Evolutionary conservation across 2,113 vertebrate species (phyloP).

Genomic region (Verasper variegatus): DNA sequence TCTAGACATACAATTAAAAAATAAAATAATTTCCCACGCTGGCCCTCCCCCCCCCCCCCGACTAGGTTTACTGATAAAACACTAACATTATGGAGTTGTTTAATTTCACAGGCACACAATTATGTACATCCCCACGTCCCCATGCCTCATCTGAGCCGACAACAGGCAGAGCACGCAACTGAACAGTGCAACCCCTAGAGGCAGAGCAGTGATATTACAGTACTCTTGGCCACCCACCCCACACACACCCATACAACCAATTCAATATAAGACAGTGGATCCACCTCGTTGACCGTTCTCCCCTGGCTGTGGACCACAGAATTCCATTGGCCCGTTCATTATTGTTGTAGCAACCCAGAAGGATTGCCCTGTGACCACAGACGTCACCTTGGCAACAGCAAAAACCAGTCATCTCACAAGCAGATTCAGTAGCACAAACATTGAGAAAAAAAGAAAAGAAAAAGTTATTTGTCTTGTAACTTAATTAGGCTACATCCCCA

Average conservation of each 20-base stretch:
- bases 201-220: constrained; percentile 69
- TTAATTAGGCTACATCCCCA: constrained; percentile 69
- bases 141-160: constrained; percentile 63
- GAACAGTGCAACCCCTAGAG: constrained; percentile 34
- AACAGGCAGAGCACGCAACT: constrained; percentile 49
- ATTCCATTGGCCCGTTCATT: constrained; percentile 57
- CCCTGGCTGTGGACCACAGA: constrained; percentile 57
- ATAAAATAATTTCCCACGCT: constrained; percentile 73
- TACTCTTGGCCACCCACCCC: constrained; percentile 50
- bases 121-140: constrained; percentile 77
- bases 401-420: constrained; percentile 58
- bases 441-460: constrained; percentile 1
- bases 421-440: constrained; percentile 69
- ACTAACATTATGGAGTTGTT: constrained; percentile 74
- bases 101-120: constrained; percentile 80
- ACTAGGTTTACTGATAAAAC: constrained; percentile 77
- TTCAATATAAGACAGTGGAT: constrained; percentile 56
- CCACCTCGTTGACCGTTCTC: constrained; percentile 35
- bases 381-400: constrained; percentile 68
- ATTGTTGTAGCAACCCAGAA: constrained; percentile 47
- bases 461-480: constrained; percentile 58
- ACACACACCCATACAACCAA: constrained; percentile 40
- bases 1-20: constrained; percentile 80
- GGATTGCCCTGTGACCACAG: constrained; percentile 49
- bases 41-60: constrained; percentile 24